Conservation (phyloP, 2,888 invertebrate species). For the Clostera curtula region DNA sequence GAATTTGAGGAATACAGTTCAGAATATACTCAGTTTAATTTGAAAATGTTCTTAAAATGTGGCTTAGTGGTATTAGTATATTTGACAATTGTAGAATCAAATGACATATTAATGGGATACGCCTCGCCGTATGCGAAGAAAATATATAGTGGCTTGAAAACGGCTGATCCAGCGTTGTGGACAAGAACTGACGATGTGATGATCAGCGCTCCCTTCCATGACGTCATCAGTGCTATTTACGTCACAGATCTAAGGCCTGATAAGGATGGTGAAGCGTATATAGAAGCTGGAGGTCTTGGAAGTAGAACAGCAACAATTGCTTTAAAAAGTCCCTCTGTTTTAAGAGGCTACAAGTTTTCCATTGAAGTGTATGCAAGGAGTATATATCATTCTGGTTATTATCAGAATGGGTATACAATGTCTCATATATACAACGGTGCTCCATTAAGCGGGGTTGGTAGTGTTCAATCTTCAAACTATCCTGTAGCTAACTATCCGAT, state of each 20-base stretch:
- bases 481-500: slow-evolving; percentile 1
- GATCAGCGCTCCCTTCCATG: slow-evolving; percentile 36
- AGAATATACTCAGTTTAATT: background rate
- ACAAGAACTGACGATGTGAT: slow-evolving; percentile 46
- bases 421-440: background rate
- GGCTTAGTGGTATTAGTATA: slow-evolving; percentile 2
- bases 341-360: slow-evolving; percentile 54
- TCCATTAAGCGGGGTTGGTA: slow-evolving; percentile 6
- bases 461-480: slow-evolving; percentile 6
- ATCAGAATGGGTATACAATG: background rate
- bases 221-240: slow-evolving; percentile 46
- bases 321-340: slow-evolving; percentile 49
- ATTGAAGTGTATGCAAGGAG: slow-evolving; percentile 48
- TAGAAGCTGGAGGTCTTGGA: slow-evolving; percentile 53
- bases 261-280: slow-evolving; percentile 50
- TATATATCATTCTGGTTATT: slow-evolving; percentile 25
- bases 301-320: slow-evolving; percentile 47
- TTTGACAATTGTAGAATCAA: slow-evolving; percentile 10
- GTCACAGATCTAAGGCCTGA: slow-evolving; percentile 52
- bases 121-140: slow-evolving; percentile 33
- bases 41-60: slow-evolving; percentile 4
- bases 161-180: slow-evolving; percentile 54
- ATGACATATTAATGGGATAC: slow-evolving; percentile 15
- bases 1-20: background rate
- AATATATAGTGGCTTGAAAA: slow-evolving; percentile 46